Base-by-base conservation (phyloP, 2,113 vertebrate species). In the Crotalus horridus region DNA sequence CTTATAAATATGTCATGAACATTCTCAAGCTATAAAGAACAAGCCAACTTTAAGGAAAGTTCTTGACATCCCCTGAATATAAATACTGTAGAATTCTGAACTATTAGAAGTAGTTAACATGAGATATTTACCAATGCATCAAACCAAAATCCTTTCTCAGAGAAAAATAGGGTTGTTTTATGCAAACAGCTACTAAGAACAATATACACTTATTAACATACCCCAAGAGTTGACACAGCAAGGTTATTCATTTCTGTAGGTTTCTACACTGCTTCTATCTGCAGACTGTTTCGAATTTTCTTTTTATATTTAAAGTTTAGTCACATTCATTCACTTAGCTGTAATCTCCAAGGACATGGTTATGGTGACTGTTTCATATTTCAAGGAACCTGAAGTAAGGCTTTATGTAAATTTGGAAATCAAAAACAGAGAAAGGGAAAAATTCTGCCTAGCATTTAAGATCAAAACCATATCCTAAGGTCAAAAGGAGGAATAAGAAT, bases 251-350 rank as follows among this genome's bases (percentile, higher is more conserved):
- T 89, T 93, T 56, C 29, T 89, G 6, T 64, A 92, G 17, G 21
- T 93, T 95, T 94, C 86, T 55, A 58, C 1, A 17, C 4, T 74
- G 20, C 53, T 9, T 94, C 90, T 86, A n/a, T 55, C 93, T 1
- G 0, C 1, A 61, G 33, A 54, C 64, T 93, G 54, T 26, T 92
- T 89, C 29, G 55, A 13, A 21, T 85, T 95, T 89, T 95, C 53
- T 90, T 96, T 93, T 90, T 1, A 89, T 93, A 69, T 92, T 94
- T 89, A 74, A 88, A 95, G 93, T 23, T 89, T 20, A 93, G 29
- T 21, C 33, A 81, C 33, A 93, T 69, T 69, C 4, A 88, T 64
- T 29, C 53, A 89, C 11, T 94, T 93, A 54, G 88, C 94, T 94
- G 46, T 13, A 94, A 0, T 87, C 17, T 55, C 74, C 33, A 92